Evolutionary conservation across 1,140 invertebrate genomes (phyloP).

Genomic region (Trissolcus basalis): DNA sequence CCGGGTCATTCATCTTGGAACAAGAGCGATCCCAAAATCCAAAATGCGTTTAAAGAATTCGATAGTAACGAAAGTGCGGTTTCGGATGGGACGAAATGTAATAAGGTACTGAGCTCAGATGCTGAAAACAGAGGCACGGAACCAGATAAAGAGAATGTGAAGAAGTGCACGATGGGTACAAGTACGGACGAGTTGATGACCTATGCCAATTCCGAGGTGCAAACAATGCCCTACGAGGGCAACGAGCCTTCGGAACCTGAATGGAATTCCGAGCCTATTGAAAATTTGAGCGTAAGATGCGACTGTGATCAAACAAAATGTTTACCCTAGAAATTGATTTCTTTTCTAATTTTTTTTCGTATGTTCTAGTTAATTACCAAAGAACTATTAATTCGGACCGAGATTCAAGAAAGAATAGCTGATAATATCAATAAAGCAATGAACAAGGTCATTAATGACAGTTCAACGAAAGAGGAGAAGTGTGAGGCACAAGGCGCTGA

Average conservation of each 20-base stretch:
- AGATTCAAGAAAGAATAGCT: constrained; percentile 75
- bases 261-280: constrained; percentile 68
- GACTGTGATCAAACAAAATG: background rate
- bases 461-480: constrained; percentile 60
- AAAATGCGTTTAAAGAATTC: too few species aligned
- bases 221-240: constrained; percentile 67
- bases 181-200: constrained; percentile 69
- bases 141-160: constrained; percentile 16
- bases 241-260: constrained; percentile 56
- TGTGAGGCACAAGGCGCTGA: constrained; percentile 55
- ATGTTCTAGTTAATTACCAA: constrained; percentile 67
- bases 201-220: constrained; percentile 67
- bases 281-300: constrained; percentile 71
- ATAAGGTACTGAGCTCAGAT: background rate
- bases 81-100: too few species aligned
- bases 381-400: constrained; percentile 70
- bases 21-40: constrained; percentile 2
- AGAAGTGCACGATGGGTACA: constrained; percentile 67
- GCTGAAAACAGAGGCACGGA: constrained; percentile 6
- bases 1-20: constrained; percentile 62
- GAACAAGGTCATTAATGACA: constrained; percentile 71
- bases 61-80: too few species aligned
- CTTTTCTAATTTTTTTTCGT: background rate
- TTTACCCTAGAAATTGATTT: too few species aligned
- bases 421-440: constrained; percentile 77